Percentiles rank a stretch among this genome's conserved stretches.
phyloP scores from a whole-genome alignment of 2,888 invertebrate genomes.

The Drepanosiphum platanoidis region DNA sequence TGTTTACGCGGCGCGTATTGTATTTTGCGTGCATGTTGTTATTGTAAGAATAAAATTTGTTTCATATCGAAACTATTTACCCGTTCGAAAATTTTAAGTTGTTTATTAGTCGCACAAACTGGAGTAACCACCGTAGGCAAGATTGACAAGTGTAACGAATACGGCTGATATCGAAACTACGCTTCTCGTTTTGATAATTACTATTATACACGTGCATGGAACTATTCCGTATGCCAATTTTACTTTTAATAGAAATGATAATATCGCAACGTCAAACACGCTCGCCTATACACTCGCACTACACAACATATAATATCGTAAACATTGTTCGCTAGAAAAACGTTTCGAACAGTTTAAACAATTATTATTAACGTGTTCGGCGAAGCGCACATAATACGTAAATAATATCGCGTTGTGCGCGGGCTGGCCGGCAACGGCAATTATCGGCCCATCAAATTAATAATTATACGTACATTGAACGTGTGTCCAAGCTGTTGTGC shows the following conservation, averaged over 20 bases:
- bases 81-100: too few relatives aligned
- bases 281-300: not conserved
- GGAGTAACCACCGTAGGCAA: too few relatives aligned
- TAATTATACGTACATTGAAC: constrained; percentile 16
- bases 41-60: too few relatives aligned
- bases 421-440: not conserved
- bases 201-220: too few relatives aligned
- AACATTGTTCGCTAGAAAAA: not conserved
- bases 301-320: not conserved
- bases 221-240: not conserved
- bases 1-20: too few relatives aligned
- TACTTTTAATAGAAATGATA: not conserved
- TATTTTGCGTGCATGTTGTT: too few relatives aligned
- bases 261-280: not conserved
- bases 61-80: too few relatives aligned
- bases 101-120: too few relatives aligned
- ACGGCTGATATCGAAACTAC: too few relatives aligned
- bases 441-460: constrained; percentile 36
- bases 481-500: not conserved
- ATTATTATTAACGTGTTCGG: constrained; percentile 20
- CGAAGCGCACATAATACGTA: constrained; percentile 21
- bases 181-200: not conserved
- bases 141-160: too few relatives aligned
- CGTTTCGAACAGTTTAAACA: not conserved
- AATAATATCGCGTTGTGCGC: too few relatives aligned